phyloP scores from a whole-genome alignment of 2,113 vertebrate species.

The Indicator maculatus region DNA sequence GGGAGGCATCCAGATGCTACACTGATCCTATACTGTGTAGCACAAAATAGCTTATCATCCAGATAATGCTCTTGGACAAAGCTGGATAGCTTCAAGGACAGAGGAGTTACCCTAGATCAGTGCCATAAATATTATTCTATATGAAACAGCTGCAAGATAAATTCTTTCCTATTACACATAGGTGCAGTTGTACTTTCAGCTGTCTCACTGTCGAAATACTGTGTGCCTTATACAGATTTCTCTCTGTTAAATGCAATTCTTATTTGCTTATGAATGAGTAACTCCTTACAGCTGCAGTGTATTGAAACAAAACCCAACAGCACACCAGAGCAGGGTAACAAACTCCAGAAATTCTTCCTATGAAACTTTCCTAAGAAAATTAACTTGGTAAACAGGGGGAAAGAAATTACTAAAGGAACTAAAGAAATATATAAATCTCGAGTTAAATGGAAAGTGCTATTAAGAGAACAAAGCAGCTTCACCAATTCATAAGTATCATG shows the following conservation, averaged over 20 bases:
- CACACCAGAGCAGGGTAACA: not conserved
- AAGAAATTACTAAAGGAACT: not conserved
- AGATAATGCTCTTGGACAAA: conserved; percentile 22
- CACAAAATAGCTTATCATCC: conserved; percentile 49
- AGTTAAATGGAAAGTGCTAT: not conserved
- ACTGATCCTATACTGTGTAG: conserved; percentile 5
- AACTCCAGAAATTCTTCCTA: not conserved
- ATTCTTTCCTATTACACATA: conserved; percentile 24
- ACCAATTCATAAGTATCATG: rapidly evolving
- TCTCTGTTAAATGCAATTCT: not conserved
- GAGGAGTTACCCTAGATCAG: conserved; percentile 29
- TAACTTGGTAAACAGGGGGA: not conserved
- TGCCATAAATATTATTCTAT: not conserved
- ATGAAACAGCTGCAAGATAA: conserved; percentile 52
- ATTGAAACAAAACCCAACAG: not conserved
- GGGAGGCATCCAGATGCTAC: conserved; percentile 4
- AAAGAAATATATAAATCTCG: not conserved
- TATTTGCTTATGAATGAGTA: not conserved
- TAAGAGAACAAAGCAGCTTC: conserved; percentile 6
- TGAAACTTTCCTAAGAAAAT: not conserved
- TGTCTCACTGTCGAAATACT: conserved; percentile 8
- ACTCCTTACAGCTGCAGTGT: not conserved
- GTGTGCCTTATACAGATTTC: not conserved
- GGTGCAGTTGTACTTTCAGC: conserved; percentile 48
- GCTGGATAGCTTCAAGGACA: conserved; percentile 30